Conservation (phyloP, 2,797 vertebrate genomes). For the Aythya fuligula region DNA sequence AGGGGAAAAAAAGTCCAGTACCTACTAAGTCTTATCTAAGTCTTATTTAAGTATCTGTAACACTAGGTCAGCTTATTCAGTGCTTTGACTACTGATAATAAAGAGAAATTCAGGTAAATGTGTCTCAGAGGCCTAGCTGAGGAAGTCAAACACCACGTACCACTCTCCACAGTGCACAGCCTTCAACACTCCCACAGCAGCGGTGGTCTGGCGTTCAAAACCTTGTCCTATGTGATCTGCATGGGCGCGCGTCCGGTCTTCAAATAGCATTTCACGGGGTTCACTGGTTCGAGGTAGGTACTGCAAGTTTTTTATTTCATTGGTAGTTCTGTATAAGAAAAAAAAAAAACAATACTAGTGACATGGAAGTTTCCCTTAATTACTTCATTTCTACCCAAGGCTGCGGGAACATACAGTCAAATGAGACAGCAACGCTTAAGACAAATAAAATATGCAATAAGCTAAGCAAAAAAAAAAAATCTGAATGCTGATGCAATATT, state of each 20-base stretch:
- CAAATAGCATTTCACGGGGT: conserved; percentile 96
- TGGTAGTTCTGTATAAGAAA: conserved; percentile 89
- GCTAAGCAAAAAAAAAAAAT: background rate
- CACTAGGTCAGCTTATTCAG: background rate
- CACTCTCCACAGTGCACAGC: conserved; percentile 90
- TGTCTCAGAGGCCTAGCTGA: background rate
- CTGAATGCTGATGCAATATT: background rate
- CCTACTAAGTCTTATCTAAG: background rate
- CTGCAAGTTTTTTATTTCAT: conserved; percentile 99
- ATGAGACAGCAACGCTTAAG: background rate
- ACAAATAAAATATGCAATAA: background rate
- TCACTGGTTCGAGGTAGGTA: conserved; percentile 97
- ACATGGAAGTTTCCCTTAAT: background rate
- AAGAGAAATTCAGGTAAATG: background rate
- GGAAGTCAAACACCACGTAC: conserved; percentile 73
- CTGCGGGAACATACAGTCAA: background rate
- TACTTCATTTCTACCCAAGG: background rate
- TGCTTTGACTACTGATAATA: background rate
- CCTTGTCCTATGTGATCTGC: conserved; percentile 98
- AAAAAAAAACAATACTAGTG: background rate
- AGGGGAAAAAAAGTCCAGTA: background rate
- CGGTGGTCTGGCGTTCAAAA: conserved; percentile 95
- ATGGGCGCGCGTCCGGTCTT: conserved; percentile 95
- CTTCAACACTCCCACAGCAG: conserved; percentile 97
- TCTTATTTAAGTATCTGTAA: background rate